Evolutionary conservation across 2,113 vertebrate species (phyloP), one percentile per base, ranked within the genome.

Genomic region (Pantherophis guttatus): DNA sequence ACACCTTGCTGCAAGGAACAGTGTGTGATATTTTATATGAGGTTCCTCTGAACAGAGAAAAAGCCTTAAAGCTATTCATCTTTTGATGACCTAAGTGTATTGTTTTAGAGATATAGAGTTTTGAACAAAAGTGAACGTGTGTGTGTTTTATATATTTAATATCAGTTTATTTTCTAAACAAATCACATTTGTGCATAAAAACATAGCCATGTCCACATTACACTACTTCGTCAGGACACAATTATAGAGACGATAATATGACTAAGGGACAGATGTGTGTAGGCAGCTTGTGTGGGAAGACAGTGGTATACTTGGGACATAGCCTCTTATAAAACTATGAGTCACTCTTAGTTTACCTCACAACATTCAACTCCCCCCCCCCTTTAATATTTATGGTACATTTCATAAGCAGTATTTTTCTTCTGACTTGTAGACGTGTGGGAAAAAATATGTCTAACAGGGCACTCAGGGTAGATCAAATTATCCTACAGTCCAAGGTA

Each of bases 201-300:
- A 93, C 17, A 62, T 15, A 13, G 13, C 4, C 53, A 21, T 86
- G 89, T 90, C 92, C 92, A 65, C n/a, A 65, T 23, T 81, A 39
- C 50, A 54, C 57, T 81, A 59, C 57, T 59, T 90, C 62, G 23
- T 87, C 57, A 93, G 75, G 88, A 50, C 86, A 54, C 21, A 26
- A 53, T 90, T 90, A 87, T 57, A 93, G 57, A 89, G 75, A 93
- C 9, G 39, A 52, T 57, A 93, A 15, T 85, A 23, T 90, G 86
- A 90, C 88, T 81, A 93, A 90, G 48, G 81, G 92, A 93, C 92
- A 93, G 75, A 90, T 93, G 92, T 8, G 15, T 65, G 92, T 93
- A 15, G 92, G 92, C 62, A 90, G 75, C 75, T 65, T 90, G 81
- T 62, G 89, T 93, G 48, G 92, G 92, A 93, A 90, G 92, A 44